Base-by-base conservation (phyloP, 2,797 vertebrate genomes). In the Percopsis omiscomaycus region DNA sequence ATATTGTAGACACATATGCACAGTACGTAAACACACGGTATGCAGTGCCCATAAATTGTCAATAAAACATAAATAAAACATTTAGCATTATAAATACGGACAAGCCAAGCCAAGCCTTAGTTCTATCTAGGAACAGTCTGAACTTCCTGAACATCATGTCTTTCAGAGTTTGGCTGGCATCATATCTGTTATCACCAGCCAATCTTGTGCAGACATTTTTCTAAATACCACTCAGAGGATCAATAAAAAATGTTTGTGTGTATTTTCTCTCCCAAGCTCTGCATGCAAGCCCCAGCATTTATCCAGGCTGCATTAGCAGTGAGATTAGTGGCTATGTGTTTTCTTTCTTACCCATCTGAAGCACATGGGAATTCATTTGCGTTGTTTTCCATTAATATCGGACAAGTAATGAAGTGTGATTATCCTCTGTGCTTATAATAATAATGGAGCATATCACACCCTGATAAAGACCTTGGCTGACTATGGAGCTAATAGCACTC, bases 351-450 rank as follows among this genome's bases (percentile, higher is more conserved):
- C 79, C 85, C 79, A 84, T 84, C 74, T 83, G 75, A 90, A 86
- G 80, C 84, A 83, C 82, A 73, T 66, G 85, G 77, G 87, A 76
- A 85, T 89, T 89, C 86, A 91, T 89, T 86, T 88, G 85, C 86
- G 85, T 83, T 85, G 79, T 69, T 66, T 69, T 42, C 80, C 84
- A 90, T 92, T 93, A 92, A 92, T 92, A 92, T 89, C 82, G 88
- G 85, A 90, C 74, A 89, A 89, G 84, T 92, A 93, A 92, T 92
- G 91, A 91, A 85, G 81, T 85, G 88, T 88, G 87, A 92, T 92
- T 92, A 90, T 89, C 87, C 76, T 69, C 75, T 87, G 83, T 82
- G 81, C 77, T 85, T 86, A 83, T 80, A 81, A 84, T 84, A 86
- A 90, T 89, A 85, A 89, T 82, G 84, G 84, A 75, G 73, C 48